Base-by-base conservation (phyloP, 1,140 invertebrate species). In the Drosophila orena region DNA sequence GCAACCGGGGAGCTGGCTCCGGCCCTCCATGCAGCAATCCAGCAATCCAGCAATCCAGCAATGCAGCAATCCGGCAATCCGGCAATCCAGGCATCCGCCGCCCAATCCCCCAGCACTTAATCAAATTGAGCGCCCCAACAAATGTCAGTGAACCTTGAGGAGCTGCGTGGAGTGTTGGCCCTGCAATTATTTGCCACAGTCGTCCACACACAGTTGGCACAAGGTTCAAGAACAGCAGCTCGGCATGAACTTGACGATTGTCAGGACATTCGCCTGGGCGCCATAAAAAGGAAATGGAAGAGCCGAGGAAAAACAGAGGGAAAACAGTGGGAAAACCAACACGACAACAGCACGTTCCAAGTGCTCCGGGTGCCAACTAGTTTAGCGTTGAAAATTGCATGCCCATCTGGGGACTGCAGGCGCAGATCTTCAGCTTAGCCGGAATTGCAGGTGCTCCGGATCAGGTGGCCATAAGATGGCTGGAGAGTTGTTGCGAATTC, bases 101-200 rank as follows among this genome's bases (percentile, higher is more conserved):
- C 40, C 53, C 49, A 47, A 37, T 40, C 59, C 49, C 40, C 54
- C 58, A 42, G 79, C 81, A 86, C 83, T 86, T 86, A 88, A 86
- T 86, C 81, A 86, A 86, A 86, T 86, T 88, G 81, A 81, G 74
- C 73, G 75, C 81, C 27, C 22, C 47, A 15, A 70, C 79, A 88
- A 83, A 79, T 86, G 81, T 86, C 83, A 86, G 50, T 88, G 81
- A 86, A 86, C 81, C 81, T 86, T 86, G 79, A 62, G 59, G 20
- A 46, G 57, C 54, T 50, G 47, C 4, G 22, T 7, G 57, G 60
- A 62, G 53, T 62, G 43, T 27, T 55, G 54, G 72, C 64, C 75
- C 53, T 69, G 74, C 73, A 77, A 86, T 86, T 86, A 88, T 88
- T 83, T 83, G 83, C 79, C 64, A 75, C 71, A 77, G 71, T 79